Evolutionary conservation across 2,797 vertebrate genomes (phyloP).

Genomic region (Lateolabrax maculatus): DNA sequence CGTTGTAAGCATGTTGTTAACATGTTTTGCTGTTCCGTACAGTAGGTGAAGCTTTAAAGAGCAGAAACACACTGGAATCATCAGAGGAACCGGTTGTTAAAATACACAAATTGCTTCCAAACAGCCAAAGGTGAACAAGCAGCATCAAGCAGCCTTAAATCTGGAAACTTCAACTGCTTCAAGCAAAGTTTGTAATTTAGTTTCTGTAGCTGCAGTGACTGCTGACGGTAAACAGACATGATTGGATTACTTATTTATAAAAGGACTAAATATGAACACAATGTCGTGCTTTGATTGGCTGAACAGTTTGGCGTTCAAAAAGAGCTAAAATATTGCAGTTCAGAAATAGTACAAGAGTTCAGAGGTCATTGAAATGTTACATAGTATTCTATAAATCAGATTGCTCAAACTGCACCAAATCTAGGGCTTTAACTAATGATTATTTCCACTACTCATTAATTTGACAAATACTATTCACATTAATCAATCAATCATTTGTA

Average conservation of each 20-base stretch:
- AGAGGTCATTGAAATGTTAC: not conserved
- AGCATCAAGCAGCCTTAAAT: not conserved
- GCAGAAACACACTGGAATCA: not conserved
- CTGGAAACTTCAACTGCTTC: not conserved
- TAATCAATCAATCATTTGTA: not conserved
- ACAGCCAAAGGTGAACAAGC: not conserved
- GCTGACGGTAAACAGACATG: not conserved
- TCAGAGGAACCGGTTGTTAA: not conserved
- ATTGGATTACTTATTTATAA: not conserved
- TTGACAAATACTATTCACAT: not conserved
- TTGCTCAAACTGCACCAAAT: not conserved
- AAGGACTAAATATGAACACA: not conserved
- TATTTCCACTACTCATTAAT: not conserved
- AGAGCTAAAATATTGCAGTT: not conserved
- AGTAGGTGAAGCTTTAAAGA: not conserved
- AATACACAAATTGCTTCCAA: not conserved
- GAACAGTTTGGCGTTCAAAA: not conserved
- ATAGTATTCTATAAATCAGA: not conserved
- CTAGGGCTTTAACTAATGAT: not conserved
- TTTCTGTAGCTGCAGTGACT: not conserved
- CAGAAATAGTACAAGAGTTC: not conserved
- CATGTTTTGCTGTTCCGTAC: not conserved
- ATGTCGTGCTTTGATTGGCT: not conserved
- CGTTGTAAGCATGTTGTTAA: not conserved
- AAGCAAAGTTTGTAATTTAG: not conserved